Evolutionary conservation across 2,113 vertebrate genomes (phyloP), one percentile per base, ranked within the genome.

Genomic region (Cyprinodon variegatus): DNA sequence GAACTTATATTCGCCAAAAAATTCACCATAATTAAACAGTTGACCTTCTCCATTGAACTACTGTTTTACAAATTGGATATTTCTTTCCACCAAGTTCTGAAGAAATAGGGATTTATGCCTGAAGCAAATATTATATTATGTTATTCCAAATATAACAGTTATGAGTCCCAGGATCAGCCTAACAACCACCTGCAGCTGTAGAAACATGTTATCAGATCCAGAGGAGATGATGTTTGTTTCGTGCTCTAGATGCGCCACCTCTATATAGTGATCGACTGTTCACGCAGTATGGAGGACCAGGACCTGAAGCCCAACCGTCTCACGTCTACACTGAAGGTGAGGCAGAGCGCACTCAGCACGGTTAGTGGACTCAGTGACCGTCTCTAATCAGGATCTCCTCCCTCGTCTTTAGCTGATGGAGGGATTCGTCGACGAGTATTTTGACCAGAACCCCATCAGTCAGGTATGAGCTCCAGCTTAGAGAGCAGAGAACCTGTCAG

Each of bases 371-470:
- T 0, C 0, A 20, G 11, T 37, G 3, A 60, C 20, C 0, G 17
- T 13, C 11, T 68, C 10, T 69, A 36, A 77, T 4, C 29, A n/a
- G 7, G 0, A 0, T 53, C 1, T 68, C 20, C n/a, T 17, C 37
- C 76, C 59, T 37, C 20, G 39, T 78, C 65, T 86, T 14, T 85
- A 99, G 98, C 91, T 99, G 76, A 68, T 99, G 92, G 97, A 99
- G 87, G 94, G 94, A 69, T 99, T 99, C 82, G 94, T 99, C 41
- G 97, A 97, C 60, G 98, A 98, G 82, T 99, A 98, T 88, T 99
- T 99, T 93, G 97, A 99, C 88, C 98, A 99, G 84, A 99, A 99
- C 88, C 98, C 98, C 78, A 97, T 99, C 85, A 99, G 98, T 90
- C 98, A 99, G 96, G 98, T 99, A 92, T 62, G 93, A 70, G 4